Base-by-base conservation (phyloP, 2,888 invertebrate genomes). In the Drepana falcataria region DNA sequence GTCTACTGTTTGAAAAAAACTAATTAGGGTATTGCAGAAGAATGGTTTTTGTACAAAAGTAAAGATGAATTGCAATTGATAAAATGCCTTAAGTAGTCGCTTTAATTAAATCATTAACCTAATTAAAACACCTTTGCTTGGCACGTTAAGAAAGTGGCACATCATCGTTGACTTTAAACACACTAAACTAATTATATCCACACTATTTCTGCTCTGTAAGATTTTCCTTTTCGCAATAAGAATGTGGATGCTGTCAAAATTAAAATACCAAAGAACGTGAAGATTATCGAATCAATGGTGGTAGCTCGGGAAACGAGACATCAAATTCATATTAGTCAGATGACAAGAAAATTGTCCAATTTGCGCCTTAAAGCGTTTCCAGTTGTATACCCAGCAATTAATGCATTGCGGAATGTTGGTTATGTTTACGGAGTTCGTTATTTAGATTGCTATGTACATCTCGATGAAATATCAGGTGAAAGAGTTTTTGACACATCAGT, bases 281-380 rank as follows among this genome's bases (percentile, higher is more conserved):
- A 63, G 64, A 71, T 69, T 68, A 72, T 65, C 61, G 55, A 63
- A 64, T 65, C 59, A 63, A 67, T 64, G 71, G 58, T 64, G 69
- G 67, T 66, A 64, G 59, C 65, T 53, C 64, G 61, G 49, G 72
- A 72, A 72, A 65, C 64, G 64, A 64, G 68, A 65, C 69, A 67
- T 75, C 73, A 72, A 70, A 71, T 64, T 66, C 68, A 59, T 72
- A 70, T 72, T 68, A 72, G 68, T 60, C 37, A 60, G 60, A 63
- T 68, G 75, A 75, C 73, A 71, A 63, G 71, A 67, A 75, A 73
- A 75, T 75, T 71, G 59, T 60, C 63, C 59, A 48, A 56, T 53
- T 59, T 63, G 59, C 63, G 62, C 59, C 61, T 62, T 53, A 51
- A 54, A 56, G 62, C 65, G 60, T 65, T 63, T 67, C 65, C 66